Conservation (phyloP, 1,140 invertebrate genomes). For the Hypsibius dujardini region DNA sequence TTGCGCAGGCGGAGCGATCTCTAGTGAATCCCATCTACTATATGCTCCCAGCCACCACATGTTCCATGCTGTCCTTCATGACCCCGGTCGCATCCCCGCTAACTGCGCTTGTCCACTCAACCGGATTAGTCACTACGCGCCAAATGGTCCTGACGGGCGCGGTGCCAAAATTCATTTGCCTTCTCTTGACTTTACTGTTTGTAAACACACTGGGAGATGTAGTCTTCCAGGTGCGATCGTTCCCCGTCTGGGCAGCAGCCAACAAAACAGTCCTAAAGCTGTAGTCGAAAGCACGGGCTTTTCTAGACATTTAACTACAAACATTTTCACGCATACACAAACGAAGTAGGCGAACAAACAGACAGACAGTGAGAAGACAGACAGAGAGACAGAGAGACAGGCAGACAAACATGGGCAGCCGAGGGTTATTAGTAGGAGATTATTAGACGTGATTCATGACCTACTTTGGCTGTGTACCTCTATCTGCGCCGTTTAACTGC, state of each 20-base stretch:
- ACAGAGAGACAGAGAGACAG: too few species aligned
- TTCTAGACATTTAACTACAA: too few species aligned
- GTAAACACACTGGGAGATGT: neutral
- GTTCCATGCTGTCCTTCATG: constrained; percentile 10
- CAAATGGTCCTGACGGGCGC: neutral
- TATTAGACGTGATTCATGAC: too few species aligned
- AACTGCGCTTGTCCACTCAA: neutral
- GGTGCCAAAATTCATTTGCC: neutral
- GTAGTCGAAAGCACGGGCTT: too few species aligned
- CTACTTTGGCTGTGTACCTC: too few species aligned
- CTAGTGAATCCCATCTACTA: constrained; percentile 7
- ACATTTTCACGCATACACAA: too few species aligned
- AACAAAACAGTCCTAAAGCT: too few species aligned
- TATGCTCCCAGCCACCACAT: neutral
- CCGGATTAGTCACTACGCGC: neutral
- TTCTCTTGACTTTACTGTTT: neutral
- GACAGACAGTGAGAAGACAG: too few species aligned
- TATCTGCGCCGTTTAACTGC: too few species aligned
- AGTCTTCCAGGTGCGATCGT: neutral
- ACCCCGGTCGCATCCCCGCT: neutral
- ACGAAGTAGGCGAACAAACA: too few species aligned
- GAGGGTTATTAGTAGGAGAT: too few species aligned
- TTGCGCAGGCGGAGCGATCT: neutral
- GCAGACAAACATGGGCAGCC: too few species aligned
- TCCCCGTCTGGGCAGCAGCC: neutral